Evolutionary conservation across 1,140 invertebrate species (phyloP), one percentile per base, ranked within the genome.

Genomic region (Atta colombica): DNA sequence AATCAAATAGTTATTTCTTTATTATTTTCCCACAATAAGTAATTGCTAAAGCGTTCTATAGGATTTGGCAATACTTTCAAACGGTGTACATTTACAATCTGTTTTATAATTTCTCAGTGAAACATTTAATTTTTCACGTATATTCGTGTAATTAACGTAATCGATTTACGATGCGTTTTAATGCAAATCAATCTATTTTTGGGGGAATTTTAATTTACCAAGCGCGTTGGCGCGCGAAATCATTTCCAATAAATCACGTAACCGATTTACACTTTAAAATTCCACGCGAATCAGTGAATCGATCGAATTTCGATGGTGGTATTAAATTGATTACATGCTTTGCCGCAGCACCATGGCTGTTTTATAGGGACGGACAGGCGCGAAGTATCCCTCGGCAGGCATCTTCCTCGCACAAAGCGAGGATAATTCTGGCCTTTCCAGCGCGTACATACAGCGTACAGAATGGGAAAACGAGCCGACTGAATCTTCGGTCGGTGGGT

Each of bases 351-450:
- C 18, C 78, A 82, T 68, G 80, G 35, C 58, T 53, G 18, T 25
- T 84, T 74, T 25, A 61, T 25, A 18, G 39, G 14, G 69, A 55
- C 45, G 25, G 14, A 49, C 53, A 58, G 25, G 68, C 53, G 53
- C 35, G 53, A 84, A 74, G 80, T 74, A 74, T 74, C 55, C 55
- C 55, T 39, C 69, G 35, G 45, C 68, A 72, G 53, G 68, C 68
- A 60, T 72, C 68, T 60, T 72, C 53, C 68, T 77, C 28, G 58
- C 61, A 78, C 74, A 84, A 84, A 74, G 82, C 82, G 61, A 45
- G 82, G 74, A 77, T 89, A 89, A 89, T 89, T 80, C 69, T 25
- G 12, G 45, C 16, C 39, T 63, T 85, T 77, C 65, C 28, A 68
- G 51, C 39, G 51, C 35, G 53, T 18, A 35, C 39, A 45, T 55